A percentile compares a stretch with the other conserved stretches of the same genome.
These are phyloP conservation scores for Megalopta genalis DNA, from an alignment of 1,140 invertebrate genomes.

Conservation along the genomic window DNA sequence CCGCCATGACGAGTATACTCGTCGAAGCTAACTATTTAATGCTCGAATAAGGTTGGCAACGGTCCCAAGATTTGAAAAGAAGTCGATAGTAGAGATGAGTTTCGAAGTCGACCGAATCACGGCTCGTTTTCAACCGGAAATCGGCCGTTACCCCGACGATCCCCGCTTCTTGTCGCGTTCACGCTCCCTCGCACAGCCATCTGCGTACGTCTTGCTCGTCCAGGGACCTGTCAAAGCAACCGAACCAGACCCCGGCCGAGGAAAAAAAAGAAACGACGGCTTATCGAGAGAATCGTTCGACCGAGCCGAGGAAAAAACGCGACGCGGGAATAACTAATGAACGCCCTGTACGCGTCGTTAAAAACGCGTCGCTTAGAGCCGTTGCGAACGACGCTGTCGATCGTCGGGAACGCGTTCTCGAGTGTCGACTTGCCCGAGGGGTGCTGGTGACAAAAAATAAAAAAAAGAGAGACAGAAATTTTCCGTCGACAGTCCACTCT, in stretches of 20 bases:
- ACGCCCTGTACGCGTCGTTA: conserved; percentile 9
- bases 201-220: conserved; percentile 8
- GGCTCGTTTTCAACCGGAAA: conserved; percentile 21
- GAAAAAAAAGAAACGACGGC: neutral
- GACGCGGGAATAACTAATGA: conserved; percentile 6
- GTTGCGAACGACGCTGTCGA: neutral
- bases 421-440: neutral
- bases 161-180: neutral
- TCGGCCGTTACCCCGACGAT: neutral
- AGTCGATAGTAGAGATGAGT: no score
- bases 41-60: no score
- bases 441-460: neutral
- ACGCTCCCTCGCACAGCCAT: conserved; percentile 10
- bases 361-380: neutral
- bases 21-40: no score
- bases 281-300: conserved; percentile 24
- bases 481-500: no score
- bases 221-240: neutral
- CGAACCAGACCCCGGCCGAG: no score
- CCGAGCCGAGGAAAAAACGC: neutral
- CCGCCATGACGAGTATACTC: no score
- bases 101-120: no score
- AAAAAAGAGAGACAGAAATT: neutral
- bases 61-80: neutral
- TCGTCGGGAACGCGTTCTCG: neutral